A percentile compares a stretch with the other conserved stretches of the same genome.
Evolutionary conservation across 2,888 invertebrate genomes (phyloP).

Genomic region (Trichogramma dendrolimi): DNA sequence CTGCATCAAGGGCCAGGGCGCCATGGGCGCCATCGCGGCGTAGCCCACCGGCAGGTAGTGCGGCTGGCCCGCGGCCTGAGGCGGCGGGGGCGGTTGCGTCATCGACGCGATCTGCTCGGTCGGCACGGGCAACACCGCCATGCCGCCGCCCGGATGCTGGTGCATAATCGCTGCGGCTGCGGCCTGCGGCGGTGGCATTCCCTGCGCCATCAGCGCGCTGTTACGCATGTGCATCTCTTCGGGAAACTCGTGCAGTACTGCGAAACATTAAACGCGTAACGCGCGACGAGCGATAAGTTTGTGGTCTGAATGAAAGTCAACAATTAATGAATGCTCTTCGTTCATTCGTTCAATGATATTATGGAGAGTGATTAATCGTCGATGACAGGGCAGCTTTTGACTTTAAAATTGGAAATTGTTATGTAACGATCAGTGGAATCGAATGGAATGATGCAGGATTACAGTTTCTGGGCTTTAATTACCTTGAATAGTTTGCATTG

Average conservation of each 20-base stretch:
- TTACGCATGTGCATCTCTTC: constrained; percentile 46
- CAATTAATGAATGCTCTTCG: no score
- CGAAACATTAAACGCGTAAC: no score
- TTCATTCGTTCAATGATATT: no score
- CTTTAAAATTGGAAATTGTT: no score
- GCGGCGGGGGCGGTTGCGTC: constrained; percentile 20
- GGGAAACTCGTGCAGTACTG: constrained; percentile 1
- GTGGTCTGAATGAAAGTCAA: no score
- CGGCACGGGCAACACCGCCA: constrained; percentile 39
- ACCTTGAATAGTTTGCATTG: constrained; percentile 48
- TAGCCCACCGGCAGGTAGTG: constrained; percentile 38
- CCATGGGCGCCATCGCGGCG: constrained; percentile 46
- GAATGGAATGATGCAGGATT: no score
- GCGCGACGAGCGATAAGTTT: no score
- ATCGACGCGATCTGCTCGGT: constrained; percentile 47
- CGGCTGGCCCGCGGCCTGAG: constrained; percentile 24
- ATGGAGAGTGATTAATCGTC: no score
- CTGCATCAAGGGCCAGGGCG: constrained; percentile 47
- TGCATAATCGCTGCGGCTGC: constrained; percentile 33
- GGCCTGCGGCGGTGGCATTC: constrained; percentile 45
- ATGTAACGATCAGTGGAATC: no score
- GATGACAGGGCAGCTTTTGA: no score
- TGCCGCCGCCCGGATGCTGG: constrained; percentile 37
- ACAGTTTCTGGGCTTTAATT: constrained; percentile 11
- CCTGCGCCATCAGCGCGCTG: constrained; percentile 41